These are phyloP conservation scores for Esperia sulphurella DNA, from an alignment of 2,888 invertebrate genomes.

Conservation along the genomic window DNA sequence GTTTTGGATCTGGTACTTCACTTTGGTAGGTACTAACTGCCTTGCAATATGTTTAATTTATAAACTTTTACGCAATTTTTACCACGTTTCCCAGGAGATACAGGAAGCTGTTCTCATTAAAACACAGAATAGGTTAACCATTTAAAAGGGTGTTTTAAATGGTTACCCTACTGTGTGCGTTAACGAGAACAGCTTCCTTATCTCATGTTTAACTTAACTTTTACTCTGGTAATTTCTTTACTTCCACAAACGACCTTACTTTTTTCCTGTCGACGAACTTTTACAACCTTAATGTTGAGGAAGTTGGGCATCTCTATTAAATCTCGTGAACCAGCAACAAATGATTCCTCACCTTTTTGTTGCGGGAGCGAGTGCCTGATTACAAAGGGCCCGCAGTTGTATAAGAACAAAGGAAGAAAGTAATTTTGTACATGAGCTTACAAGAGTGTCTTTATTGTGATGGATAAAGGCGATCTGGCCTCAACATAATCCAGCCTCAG, in stretches of 20 bases:
- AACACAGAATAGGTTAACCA: too few species aligned
- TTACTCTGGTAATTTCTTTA: constrained; percentile 1
- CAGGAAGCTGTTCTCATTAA: too few species aligned
- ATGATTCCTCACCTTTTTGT: constrained; percentile 33
- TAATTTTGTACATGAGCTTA: constrained; percentile 33
- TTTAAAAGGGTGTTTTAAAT: too few species aligned
- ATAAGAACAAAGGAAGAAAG: constrained; percentile 45
- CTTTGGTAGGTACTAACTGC: too few species aligned
- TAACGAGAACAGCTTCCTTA: neutral
- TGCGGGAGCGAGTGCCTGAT: constrained; percentile 26
- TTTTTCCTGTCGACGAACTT: neutral
- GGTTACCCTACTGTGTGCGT: neutral
- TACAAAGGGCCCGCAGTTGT: constrained; percentile 30
- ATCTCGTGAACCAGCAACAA: constrained; percentile 45
- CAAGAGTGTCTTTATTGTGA: constrained; percentile 20
- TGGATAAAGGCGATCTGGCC: constrained; percentile 25
- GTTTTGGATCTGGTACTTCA: too few species aligned
- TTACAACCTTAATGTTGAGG: neutral
- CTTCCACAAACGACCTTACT: neutral
- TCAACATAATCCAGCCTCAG: constrained; percentile 18
- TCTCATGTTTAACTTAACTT: neutral
- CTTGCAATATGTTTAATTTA: too few species aligned
- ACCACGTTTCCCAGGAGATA: too few species aligned
- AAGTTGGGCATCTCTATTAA: constrained; percentile 32
- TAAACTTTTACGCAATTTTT: too few species aligned